These are phyloP conservation scores for Platyscapa corneri DNA, from an alignment of 1,140 invertebrate species.

Conservation along the genomic window DNA sequence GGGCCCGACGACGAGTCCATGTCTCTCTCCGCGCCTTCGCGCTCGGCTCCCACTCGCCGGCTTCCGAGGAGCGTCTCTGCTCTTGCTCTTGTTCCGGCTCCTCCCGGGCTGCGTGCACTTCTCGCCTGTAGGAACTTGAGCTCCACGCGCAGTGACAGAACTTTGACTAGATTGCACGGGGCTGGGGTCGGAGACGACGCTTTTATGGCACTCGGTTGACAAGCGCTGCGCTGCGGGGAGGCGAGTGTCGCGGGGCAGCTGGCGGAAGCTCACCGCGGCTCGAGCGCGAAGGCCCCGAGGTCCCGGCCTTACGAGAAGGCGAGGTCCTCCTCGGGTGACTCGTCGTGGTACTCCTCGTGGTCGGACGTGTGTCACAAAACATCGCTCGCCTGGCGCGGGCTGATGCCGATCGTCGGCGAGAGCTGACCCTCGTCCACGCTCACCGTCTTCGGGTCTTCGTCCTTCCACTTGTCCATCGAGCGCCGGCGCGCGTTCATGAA, in stretches of 20 bases:
- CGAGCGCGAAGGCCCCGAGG: neutral
- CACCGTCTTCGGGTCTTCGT: constrained; percentile 81
- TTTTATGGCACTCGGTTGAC: constrained; percentile 5
- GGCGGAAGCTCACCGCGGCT: neutral
- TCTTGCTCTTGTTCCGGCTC: too few relatives aligned
- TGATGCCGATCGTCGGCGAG: constrained; percentile 73
- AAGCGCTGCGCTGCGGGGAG: neutral
- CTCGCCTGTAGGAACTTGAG: constrained; percentile 17
- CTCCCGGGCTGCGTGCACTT: neutral
- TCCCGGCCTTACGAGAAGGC: constrained; percentile 68
- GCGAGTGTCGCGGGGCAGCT: neutral
- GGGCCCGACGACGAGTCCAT: constrained; percentile 5
- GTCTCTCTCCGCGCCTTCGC: neutral
- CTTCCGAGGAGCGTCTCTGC: too few relatives aligned
- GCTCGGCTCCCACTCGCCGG: neutral
- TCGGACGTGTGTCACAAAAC: constrained; percentile 76
- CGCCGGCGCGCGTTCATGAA: constrained; percentile 99
- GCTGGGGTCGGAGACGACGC: neutral
- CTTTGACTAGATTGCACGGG: constrained; percentile 33
- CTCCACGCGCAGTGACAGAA: neutral
- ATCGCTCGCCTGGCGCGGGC: constrained; percentile 70
- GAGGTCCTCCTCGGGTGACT: constrained; percentile 72
- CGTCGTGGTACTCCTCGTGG: constrained; percentile 75
- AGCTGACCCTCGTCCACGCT: constrained; percentile 70
- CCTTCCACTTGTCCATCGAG: constrained; percentile 99